Percentiles rank a stretch among this genome's conserved stretches.
These are phyloP conservation scores for Antigone vipio DNA, from an alignment of 2,113 vertebrate species.

Conservation along the genomic window DNA sequence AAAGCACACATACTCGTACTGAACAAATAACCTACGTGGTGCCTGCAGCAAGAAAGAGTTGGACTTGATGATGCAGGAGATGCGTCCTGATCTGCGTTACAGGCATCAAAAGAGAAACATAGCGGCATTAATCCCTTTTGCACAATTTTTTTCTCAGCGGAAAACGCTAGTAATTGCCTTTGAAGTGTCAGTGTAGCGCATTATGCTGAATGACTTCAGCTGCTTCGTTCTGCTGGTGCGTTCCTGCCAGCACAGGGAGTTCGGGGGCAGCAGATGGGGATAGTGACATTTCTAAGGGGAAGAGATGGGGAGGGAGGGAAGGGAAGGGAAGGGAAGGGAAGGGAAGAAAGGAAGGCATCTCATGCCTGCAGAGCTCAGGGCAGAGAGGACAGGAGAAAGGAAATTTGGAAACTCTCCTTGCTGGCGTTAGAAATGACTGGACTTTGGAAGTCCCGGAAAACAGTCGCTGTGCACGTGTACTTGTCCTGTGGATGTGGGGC, in stretches of 20 bases:
- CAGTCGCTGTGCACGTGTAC: rapidly evolving
- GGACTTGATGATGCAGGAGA: neutral
- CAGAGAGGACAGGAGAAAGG: neutral
- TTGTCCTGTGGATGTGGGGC: neutral
- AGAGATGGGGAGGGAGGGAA: neutral
- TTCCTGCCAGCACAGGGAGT: neutral
- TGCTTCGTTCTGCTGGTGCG: rapidly evolving
- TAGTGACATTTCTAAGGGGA: conserved; percentile 17
- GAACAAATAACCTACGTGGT: neutral
- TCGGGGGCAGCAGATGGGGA: conserved; percentile 31
- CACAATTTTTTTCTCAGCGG: neutral
- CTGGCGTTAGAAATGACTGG: neutral
- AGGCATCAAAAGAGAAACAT: neutral
- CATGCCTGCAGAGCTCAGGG: neutral
- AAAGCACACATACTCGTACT: rapidly evolving
- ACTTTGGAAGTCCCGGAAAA: neutral
- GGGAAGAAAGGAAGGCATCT: neutral
- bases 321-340: no score
- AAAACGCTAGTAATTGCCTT: neutral
- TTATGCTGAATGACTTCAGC: neutral
- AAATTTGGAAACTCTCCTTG: neutral
- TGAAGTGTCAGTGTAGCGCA: neutral
- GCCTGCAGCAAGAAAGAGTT: neutral
- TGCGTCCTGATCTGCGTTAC: neutral
- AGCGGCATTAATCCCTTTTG: neutral